Conservation (phyloP, 2,888 invertebrate genomes). For the Meandrusa payeni region DNA sequence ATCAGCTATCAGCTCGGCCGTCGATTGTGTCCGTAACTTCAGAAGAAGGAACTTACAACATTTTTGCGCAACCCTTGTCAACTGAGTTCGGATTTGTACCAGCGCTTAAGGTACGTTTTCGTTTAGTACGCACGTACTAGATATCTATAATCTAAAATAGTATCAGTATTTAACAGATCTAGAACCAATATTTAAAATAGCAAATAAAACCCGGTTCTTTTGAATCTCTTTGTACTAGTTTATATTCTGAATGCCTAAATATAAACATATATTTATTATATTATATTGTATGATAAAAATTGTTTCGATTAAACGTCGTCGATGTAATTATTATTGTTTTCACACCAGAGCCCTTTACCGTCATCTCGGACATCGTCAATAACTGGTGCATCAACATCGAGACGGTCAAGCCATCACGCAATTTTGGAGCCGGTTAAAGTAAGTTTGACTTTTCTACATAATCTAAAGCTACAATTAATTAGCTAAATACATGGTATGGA, state of each 20-base stretch:
- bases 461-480: too few relatives aligned
- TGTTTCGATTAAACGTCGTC: too few relatives aligned
- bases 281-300: too few relatives aligned
- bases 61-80: slow-evolving; percentile 68
- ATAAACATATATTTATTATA: too few relatives aligned
- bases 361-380: slow-evolving; percentile 67
- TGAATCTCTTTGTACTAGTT: too few relatives aligned
- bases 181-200: too few relatives aligned
- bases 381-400: slow-evolving; percentile 66
- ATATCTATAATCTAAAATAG: too few relatives aligned
- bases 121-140: too few relatives aligned
- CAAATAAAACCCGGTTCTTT: too few relatives aligned
- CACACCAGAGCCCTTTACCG: slow-evolving; percentile 59
- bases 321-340: background rate
- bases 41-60: slow-evolving; percentile 63
- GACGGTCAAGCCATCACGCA: slow-evolving; percentile 70
- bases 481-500: too few relatives aligned
- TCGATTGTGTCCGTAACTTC: slow-evolving; percentile 74
- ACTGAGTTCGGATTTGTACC: slow-evolving; percentile 73
- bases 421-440: slow-evolving; percentile 65
- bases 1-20: slow-evolving; percentile 71
- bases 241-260: too few relatives aligned
- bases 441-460: slow-evolving; percentile 21
- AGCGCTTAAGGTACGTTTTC: slow-evolving; percentile 48
- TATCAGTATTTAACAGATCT: too few relatives aligned